Evolutionary conservation across 2,797 vertebrate species (phyloP).

Genomic region (Pseudopleuronectes americanus): DNA sequence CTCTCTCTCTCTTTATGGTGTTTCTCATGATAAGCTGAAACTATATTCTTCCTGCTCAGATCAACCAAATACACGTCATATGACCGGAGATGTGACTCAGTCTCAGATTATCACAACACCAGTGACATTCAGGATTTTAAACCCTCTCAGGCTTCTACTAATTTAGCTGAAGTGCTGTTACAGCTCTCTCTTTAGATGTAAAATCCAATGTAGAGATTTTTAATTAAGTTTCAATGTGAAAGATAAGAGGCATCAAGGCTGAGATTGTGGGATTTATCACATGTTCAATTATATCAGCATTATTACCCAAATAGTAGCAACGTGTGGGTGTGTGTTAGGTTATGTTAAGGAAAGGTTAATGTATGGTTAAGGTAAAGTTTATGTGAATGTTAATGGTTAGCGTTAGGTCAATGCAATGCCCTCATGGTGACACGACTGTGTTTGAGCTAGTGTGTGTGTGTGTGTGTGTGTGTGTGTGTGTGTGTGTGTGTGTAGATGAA

Average conservation of each 20-base stretch:
- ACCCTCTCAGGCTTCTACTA: neutral
- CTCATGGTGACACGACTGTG: too few species aligned
- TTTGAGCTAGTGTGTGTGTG: too few species aligned
- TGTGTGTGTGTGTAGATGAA: slow-evolving; percentile 33
- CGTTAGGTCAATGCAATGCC: too few species aligned
- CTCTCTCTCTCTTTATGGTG: neutral
- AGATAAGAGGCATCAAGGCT: neutral
- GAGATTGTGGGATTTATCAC: neutral
- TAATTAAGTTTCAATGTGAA: neutral
- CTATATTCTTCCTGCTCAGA: neutral
- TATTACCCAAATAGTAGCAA: too few species aligned
- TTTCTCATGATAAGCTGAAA: slow-evolving; percentile 12
- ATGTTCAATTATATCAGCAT: neutral
- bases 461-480: too few species aligned
- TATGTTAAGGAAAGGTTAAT: too few species aligned
- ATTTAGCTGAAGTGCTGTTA: neutral
- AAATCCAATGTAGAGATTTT: neutral
- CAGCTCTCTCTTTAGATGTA: neutral
- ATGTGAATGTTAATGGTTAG: too few species aligned
- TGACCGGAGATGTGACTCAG: slow-evolving; percentile 7
- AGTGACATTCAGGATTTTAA: neutral
- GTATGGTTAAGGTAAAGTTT: too few species aligned
- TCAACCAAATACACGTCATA: slow-evolving; percentile 1
- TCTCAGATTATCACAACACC: neutral
- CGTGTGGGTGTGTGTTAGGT: too few species aligned